phyloP scores from a whole-genome alignment of 2,797 vertebrate genomes.

The Rallus crepitans region DNA sequence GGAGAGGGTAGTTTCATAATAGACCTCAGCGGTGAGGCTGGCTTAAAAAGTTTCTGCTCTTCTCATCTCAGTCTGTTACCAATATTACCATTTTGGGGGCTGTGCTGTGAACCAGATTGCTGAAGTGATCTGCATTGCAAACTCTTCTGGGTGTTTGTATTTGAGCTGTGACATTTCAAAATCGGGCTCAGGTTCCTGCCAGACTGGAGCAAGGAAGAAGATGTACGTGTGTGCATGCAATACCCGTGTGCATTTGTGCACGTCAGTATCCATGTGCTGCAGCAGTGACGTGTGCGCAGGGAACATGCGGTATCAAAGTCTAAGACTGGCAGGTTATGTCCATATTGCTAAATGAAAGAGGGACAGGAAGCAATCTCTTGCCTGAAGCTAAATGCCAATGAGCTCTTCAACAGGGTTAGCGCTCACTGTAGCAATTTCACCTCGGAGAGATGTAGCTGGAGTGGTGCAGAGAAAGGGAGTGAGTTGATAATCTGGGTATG shows the following conservation, averaged over 20 bases:
- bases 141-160: neutral
- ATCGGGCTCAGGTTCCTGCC: neutral
- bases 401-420: neutral
- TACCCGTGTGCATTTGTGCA: neutral
- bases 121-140: neutral
- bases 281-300: neutral
- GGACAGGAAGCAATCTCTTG: neutral
- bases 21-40: neutral
- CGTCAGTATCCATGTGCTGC: neutral
- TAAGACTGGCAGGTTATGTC: neutral
- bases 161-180: constrained; percentile 26
- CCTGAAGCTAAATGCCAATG: neutral
- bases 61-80: neutral
- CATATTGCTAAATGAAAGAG: neutral
- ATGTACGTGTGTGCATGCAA: accelerated
- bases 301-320: neutral
- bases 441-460: neutral
- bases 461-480: neutral
- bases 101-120: neutral
- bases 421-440: neutral
- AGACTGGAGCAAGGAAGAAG: neutral
- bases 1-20: constrained; percentile 21
- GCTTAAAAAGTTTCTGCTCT: neutral
- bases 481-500: neutral
- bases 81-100: neutral